Base-by-base conservation (phyloP, 2,797 vertebrate species). In the Oophaga sylvatica region DNA sequence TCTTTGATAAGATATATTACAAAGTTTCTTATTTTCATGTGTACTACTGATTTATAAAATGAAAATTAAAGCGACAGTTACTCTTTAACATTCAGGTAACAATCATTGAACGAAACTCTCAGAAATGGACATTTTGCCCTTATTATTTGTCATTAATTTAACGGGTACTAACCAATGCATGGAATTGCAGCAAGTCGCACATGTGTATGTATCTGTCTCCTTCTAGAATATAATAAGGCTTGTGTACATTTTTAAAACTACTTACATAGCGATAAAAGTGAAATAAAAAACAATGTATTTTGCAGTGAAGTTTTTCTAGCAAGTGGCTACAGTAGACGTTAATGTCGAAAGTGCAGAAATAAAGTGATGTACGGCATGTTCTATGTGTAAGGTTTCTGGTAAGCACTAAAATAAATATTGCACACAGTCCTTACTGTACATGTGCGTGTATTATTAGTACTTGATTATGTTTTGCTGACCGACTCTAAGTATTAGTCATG, bases 51-150 rank as follows among this genome's bases (percentile, higher is more conserved):
- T 41, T 41, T 41, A 41, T 41, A 41, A 41, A 41, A 41, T 41
- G 35, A 41, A 41, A 41, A 41, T 41, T 41, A 41, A 41, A 41
- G 35, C 35, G 35, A 41, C 2, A 3, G 35, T 41, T 41, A 5
- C 35, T 41, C 35, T 41, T 41, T 41, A 41, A 41, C 35, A 41
- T 41, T 41, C 35, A 41, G 35, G 35, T 41, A 41, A 41, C 35
- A 41, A 41, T 41, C 35, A 41, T 41, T 41, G 35, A 41, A 41
- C 3, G 35, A 41, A 41, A 41, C 35, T 41, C 35, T 41, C 35
- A 41, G 35, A 89, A 5, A 85, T 80, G 20, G 59, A 35, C 20
- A 94, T 95, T 94, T 95, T 90, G 93, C 91, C 92, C 92, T 94
- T 92, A 93, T 93, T 94, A 94, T 92, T 92, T 71, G 80, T 45